Conservation (phyloP, 1,140 invertebrate species). For the Drosophila truncata region DNA sequence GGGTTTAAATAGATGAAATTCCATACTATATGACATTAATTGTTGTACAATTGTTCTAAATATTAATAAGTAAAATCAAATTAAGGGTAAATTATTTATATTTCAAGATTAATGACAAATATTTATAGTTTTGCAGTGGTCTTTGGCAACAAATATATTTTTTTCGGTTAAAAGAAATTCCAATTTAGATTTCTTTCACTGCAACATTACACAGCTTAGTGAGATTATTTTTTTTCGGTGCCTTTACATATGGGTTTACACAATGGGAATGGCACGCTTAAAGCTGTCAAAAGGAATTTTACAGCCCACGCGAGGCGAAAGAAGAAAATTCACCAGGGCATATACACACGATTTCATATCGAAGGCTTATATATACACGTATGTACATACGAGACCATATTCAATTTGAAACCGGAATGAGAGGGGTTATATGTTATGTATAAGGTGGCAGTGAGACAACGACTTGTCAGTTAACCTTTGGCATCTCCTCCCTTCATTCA, state of each 20-base stretch:
- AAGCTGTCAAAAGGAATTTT: constrained; percentile 74
- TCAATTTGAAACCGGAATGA: constrained; percentile 56
- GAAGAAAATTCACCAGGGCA: constrained; percentile 42
- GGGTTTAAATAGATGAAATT: not conserved
- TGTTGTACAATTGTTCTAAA: not conserved
- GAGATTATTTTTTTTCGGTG: constrained; percentile 2
- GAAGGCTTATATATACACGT: constrained; percentile 1
- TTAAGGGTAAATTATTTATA: not conserved
- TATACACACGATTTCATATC: constrained; percentile 32
- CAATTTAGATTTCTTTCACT: not conserved
- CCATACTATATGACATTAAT: not conserved
- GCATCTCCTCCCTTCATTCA: constrained; percentile 12
- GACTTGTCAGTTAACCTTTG: constrained; percentile 75
- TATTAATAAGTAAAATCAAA: not conserved
- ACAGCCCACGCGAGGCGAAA: constrained; percentile 46
- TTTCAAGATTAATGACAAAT: too few species aligned
- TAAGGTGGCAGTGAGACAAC: constrained; percentile 52
- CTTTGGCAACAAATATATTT: not conserved
- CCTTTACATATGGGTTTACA: constrained; percentile 13
- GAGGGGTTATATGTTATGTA: constrained; percentile 34
- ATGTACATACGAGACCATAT: constrained; percentile 31
- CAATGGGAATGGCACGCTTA: constrained; percentile 58
- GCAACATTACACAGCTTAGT: not conserved
- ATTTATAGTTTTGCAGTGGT: not conserved
- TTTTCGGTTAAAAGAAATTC: not conserved